Evolutionary conservation across 1,140 invertebrate species (phyloP), one percentile per base, ranked within the genome.

Genomic region (Heliconius hermathena): DNA sequence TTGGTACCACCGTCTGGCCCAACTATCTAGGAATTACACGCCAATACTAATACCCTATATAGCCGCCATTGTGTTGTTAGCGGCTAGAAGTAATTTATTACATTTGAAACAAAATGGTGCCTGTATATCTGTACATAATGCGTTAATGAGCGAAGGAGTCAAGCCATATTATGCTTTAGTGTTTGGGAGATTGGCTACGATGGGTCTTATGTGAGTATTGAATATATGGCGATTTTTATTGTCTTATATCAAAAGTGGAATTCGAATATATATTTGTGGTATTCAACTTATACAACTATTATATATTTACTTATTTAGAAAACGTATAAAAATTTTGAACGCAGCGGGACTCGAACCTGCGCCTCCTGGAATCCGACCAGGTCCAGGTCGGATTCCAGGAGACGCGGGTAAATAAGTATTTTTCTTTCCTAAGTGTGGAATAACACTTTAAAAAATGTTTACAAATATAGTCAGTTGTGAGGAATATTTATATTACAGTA

Each of bases 1-100:
- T 0, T 92, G 91, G 91, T 94, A 94, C 77, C 84, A 88, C 33
- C 86, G 88, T 20, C 74, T 93, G 6, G 92, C 86, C 0, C 90
- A 93, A 71, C 41, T 92, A 0, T 87, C 79, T 3, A 88, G 93
- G 3, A 88, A 92, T 81, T 93, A 92, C 80, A 85, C 86, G 0
- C 88, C 89, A 20, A 80, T 92, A 8, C 52, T 94, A 5, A 75
- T 93, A 1, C 89, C 93, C 0, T 94, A 93, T 36, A 74, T 92
- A 18, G 89, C 85, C 0, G 91, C 86, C 3, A 89, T 93, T 52
- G 41, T 93, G 6, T 52, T 94, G 8, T 66, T 94, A 33, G 90
- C 88, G 16, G 85, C 85, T 5, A 86, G 89, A 41, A 88, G 82
- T 36, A 93, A 83, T 66, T 76, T 93, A 16, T 70, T 87, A 2